Evolutionary conservation across 2,888 invertebrate genomes (phyloP).

Genomic region (Formica aserva): DNA sequence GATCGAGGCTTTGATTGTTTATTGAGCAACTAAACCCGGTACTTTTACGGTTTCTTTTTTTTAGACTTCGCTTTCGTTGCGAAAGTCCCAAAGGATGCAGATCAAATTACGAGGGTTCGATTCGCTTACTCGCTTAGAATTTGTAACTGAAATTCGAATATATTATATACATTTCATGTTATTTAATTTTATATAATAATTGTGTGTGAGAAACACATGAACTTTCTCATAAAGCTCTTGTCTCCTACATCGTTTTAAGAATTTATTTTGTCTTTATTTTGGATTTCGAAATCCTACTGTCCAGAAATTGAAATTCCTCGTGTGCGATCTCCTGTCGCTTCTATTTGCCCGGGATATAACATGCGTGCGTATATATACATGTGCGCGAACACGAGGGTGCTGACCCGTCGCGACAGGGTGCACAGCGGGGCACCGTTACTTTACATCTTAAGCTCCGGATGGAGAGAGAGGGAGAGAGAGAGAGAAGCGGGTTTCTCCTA

Average conservation of each 20-base stretch:
- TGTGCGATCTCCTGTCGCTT: constrained; percentile 52
- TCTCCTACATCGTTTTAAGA: neutral
- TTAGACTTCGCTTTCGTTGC: constrained; percentile 20
- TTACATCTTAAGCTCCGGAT: constrained; percentile 55
- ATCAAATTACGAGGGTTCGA: constrained; percentile 28
- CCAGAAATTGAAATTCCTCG: constrained; percentile 41
- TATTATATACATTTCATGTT: neutral
- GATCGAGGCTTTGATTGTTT: constrained; percentile 21
- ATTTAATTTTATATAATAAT: neutral
- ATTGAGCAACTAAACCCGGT: neutral
- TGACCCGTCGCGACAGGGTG: constrained; percentile 73
- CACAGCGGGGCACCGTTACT: constrained; percentile 69
- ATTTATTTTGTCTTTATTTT: neutral
- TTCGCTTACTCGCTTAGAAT: constrained; percentile 20
- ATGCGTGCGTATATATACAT: constrained; percentile 30
- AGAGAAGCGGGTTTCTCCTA: constrained; percentile 33
- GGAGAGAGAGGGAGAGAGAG: no score
- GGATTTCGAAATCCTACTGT: neutral
- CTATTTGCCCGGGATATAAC: constrained; percentile 41
- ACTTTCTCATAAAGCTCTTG: neutral
- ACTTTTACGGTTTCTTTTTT: constrained; percentile 9
- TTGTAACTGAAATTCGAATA: constrained; percentile 23
- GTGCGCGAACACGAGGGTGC: constrained; percentile 68
- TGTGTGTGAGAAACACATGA: neutral
- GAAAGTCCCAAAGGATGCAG: neutral